A percentile compares a stretch with the other conserved stretches of the same genome.
These are phyloP conservation scores for Dicycla oo DNA, from an alignment of 2,888 invertebrate genomes.

Conservation along the genomic window DNA sequence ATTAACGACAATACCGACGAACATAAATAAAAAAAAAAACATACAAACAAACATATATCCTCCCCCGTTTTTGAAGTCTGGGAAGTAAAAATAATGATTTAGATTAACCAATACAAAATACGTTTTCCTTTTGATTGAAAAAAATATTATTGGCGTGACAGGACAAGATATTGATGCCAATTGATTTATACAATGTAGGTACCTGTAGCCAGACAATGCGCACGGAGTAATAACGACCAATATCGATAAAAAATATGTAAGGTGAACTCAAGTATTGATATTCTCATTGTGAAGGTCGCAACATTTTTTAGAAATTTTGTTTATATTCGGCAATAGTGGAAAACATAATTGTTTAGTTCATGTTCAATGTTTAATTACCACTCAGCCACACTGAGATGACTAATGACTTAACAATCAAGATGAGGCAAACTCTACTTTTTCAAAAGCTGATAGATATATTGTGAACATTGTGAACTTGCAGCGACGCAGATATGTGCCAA, in stretches of 20 bases:
- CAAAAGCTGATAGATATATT: too few species aligned
- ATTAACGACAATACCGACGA: too few species aligned
- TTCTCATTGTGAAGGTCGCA: constrained; percentile 26
- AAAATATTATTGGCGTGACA: constrained; percentile 12
- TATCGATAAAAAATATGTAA: constrained; percentile 41
- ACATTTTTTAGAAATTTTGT: neutral
- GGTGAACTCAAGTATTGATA: constrained; percentile 23
- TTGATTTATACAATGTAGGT: neutral
- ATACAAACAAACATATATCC: too few species aligned
- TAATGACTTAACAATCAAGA: neutral
- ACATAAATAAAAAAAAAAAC: too few species aligned
- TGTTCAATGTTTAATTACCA: too few species aligned
- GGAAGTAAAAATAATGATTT: neutral
- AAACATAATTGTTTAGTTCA: too few species aligned
- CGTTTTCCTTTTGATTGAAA: neutral
- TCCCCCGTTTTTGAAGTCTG: neutral
- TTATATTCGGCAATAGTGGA: neutral
- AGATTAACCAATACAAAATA: neutral
- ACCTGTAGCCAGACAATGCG: constrained; percentile 20
- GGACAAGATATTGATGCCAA: constrained; percentile 6
- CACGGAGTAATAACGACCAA: constrained; percentile 5
- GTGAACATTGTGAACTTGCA: neutral
- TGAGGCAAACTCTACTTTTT: neutral
- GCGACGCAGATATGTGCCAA: too few species aligned
- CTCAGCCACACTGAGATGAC: neutral